Evolutionary conservation across 2,797 vertebrate genomes (phyloP), one percentile per base, ranked within the genome.

Genomic region (Sebastes oblongus): DNA sequence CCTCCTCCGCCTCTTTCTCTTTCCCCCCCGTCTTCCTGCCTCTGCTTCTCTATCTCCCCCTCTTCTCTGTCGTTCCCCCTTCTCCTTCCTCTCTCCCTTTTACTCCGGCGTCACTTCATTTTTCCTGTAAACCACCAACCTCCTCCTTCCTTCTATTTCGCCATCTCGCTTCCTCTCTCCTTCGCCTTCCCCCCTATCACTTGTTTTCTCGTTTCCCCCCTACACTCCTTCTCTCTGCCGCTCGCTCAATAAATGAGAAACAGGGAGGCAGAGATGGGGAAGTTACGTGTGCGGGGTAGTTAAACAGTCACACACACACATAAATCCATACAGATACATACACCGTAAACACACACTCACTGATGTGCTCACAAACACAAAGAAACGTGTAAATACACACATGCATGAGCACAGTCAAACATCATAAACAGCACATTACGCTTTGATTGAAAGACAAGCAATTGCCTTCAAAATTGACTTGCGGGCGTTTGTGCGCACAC

Each of bases 191-290:
- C 85, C 87, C 71, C 89, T 84, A 91, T 93, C 93, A 90, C 92
- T 93, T 92, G 86, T 92, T 94, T 94, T 91, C 91, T 91, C 91
- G 81, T 92, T 94, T 91, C 90, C 92, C 90, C 86, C 90, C 86
- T 20, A 80, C 84, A 83, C 91, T 90, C 87, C 74, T 87, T 78
- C 89, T 91, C 88, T 88, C 90, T 90, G 87, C 84, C 84, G 62
- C 88, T 91, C 83, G 87, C 93, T 94, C 89, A 86, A 89, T 95
- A 96, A 96, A 96, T 96, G 96, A 95, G 95, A 96, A 96, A 95
- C 90, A 92, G 95, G 94, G 95, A 95, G 92, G 94, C 93, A 93
- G 93, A 93, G 94, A 96, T 94, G 93, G 93, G 91, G 88, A 92
- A 88, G 93, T 94, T 96, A 96, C 95, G 95, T 96, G 96, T 93